Conservation (phyloP, 2,113 vertebrate genomes). For the Ammodytes marinus region DNA sequence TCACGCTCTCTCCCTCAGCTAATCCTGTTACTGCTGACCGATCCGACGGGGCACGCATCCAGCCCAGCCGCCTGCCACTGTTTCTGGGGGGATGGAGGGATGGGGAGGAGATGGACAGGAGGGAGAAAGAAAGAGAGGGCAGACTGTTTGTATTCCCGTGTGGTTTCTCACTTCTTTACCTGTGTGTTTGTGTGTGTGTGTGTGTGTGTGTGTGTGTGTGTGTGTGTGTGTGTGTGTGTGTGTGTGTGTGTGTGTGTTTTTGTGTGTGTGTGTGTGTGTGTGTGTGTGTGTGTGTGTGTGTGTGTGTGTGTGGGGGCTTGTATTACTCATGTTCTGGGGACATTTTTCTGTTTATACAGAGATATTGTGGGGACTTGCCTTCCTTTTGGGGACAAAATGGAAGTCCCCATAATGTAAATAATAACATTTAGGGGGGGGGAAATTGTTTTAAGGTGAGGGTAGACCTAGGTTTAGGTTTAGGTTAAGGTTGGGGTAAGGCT, state of each 20-base stretch:
- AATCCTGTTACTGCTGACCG: constrained; percentile 80
- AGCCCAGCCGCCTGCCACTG: constrained; percentile 38
- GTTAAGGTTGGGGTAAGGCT: too few relatives aligned
- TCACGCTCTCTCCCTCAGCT: constrained; percentile 72
- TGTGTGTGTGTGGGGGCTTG: background rate
- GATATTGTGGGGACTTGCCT: too few relatives aligned
- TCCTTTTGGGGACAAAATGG: too few relatives aligned
- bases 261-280: constrained; percentile 11
- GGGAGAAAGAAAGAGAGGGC: constrained; percentile 3
- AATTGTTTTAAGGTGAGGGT: too few relatives aligned
- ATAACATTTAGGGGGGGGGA: too few relatives aligned
- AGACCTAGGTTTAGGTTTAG: too few relatives aligned
- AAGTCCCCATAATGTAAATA: too few relatives aligned
- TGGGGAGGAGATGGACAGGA: constrained; percentile 22
- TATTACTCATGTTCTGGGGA: too few relatives aligned
- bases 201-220: background rate
- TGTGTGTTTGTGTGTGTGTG: background rate
- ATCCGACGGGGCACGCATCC: constrained; percentile 57
- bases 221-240: too few relatives aligned
- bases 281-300: background rate
- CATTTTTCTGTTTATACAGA: too few relatives aligned
- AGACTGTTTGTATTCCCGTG: constrained; percentile 32
- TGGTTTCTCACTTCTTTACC: constrained; percentile 11
- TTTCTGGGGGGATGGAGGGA: constrained; percentile 16
- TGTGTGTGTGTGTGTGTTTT: constrained; percentile 1